Percentiles rank a stretch among this genome's conserved stretches.
Conservation (phyloP, 2,113 vertebrate genomes). For the Hyperoodon ampullatus region DNA sequence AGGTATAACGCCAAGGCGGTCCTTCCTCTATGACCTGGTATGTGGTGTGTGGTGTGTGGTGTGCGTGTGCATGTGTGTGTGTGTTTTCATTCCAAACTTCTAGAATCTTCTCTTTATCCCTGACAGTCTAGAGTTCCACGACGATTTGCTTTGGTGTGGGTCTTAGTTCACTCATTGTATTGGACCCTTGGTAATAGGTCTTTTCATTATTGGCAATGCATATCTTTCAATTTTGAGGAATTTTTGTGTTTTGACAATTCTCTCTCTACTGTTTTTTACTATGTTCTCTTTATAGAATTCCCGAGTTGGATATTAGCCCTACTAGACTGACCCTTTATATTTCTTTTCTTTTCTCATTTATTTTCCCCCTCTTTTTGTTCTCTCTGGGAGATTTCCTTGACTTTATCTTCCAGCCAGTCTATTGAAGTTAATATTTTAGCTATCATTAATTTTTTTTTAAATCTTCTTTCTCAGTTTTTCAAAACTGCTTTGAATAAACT, state of each 20-base stretch:
- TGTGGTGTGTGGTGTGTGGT: too few relatives aligned
- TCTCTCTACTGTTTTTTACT: neutral
- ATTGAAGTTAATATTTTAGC: constrained; percentile 37
- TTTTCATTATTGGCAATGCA: neutral
- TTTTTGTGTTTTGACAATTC: neutral
- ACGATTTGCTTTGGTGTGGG: neutral
- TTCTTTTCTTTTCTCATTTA: neutral
- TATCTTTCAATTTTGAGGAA: neutral
- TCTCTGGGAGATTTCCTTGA: neutral
- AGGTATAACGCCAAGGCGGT: neutral
- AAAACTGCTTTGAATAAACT: constrained; percentile 3
- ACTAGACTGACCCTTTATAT: neutral
- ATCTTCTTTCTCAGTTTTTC: neutral
- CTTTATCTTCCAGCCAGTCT: neutral
- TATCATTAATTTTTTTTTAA: constrained; percentile 10
- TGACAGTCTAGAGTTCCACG: neutral
- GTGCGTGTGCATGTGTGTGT: neutral
- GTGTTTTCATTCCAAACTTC: neutral
- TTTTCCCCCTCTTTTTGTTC: neutral
- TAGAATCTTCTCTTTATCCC: neutral
- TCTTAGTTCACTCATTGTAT: neutral
- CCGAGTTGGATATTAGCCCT: neutral
- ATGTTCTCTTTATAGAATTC: neutral
- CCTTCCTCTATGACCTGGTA: neutral
- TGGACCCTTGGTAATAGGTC: neutral